phyloP scores from a whole-genome alignment of 2,797 vertebrate genomes.

The Periophthalmus magnuspinnatus region DNA sequence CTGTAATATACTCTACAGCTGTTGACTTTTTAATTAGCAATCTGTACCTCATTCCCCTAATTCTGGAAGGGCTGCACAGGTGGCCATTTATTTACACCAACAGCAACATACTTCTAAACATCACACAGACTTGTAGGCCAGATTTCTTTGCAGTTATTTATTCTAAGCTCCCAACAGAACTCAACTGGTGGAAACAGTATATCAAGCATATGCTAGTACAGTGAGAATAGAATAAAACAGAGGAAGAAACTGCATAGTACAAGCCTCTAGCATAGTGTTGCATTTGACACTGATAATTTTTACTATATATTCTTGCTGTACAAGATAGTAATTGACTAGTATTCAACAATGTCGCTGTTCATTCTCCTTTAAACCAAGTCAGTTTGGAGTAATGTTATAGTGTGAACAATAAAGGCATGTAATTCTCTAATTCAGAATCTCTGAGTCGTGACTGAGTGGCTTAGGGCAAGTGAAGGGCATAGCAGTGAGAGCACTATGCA shows the following conservation, averaged over 20 bases:
- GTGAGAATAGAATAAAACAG: too few species aligned
- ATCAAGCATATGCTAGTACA: too few species aligned
- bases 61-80: slow-evolving; percentile 46
- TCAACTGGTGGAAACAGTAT: background rate
- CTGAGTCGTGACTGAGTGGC: slow-evolving; percentile 38
- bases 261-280: too few species aligned
- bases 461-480: slow-evolving; percentile 72
- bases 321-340: background rate
- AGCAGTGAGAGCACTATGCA: slow-evolving; percentile 74
- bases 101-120: slow-evolving; percentile 37
- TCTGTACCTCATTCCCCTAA: slow-evolving; percentile 48
- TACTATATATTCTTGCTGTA: too few species aligned
- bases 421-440: slow-evolving; percentile 3
- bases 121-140: slow-evolving; percentile 34
- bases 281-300: too few species aligned
- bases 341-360: background rate
- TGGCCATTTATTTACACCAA: slow-evolving; percentile 36
- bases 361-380: background rate
- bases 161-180: slow-evolving; percentile 6
- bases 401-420: slow-evolving; percentile 4
- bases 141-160: slow-evolving; percentile 23
- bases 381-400: background rate
- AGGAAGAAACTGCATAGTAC: too few species aligned
- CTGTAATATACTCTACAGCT: slow-evolving; percentile 47
- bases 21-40: slow-evolving; percentile 49